phyloP scores from a whole-genome alignment of 2,797 vertebrate species.

The Clamator glandarius region DNA sequence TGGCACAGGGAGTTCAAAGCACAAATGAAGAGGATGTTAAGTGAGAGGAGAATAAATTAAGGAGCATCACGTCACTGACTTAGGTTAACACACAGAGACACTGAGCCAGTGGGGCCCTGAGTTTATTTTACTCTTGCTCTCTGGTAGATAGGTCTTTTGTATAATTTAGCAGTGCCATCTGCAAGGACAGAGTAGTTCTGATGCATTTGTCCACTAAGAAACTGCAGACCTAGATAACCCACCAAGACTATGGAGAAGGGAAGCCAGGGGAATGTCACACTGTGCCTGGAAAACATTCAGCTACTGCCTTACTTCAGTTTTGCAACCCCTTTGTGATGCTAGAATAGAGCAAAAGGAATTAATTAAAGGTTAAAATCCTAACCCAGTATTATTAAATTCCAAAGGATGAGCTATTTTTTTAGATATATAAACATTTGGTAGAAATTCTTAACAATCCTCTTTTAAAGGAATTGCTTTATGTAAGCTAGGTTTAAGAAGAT shows the following conservation, averaged over 20 bases:
- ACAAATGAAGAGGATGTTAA: not conserved
- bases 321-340: not conserved
- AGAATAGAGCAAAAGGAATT: constrained; percentile 34
- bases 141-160: not conserved
- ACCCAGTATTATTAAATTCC: constrained; percentile 51
- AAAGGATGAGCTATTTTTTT: constrained; percentile 48
- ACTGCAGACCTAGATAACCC: not conserved
- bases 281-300: not conserved
- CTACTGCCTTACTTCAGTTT: not conserved
- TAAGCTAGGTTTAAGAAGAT: constrained; percentile 23
- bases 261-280: not conserved
- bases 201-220: not conserved
- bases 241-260: not conserved
- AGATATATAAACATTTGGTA: constrained; percentile 48
- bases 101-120: not conserved
- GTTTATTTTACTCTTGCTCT: not conserved
- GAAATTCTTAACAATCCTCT: not conserved
- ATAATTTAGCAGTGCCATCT: not conserved
- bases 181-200: not conserved
- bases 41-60: not conserved
- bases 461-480: not conserved
- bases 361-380: constrained; percentile 47
- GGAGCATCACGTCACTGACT: not conserved
- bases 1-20: not conserved
- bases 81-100: not conserved